A percentile compares a stretch with the other conserved stretches of the same genome.
Evolutionary conservation across 2,888 invertebrate species (phyloP).

Genomic region (Cephus pulcher): DNA sequence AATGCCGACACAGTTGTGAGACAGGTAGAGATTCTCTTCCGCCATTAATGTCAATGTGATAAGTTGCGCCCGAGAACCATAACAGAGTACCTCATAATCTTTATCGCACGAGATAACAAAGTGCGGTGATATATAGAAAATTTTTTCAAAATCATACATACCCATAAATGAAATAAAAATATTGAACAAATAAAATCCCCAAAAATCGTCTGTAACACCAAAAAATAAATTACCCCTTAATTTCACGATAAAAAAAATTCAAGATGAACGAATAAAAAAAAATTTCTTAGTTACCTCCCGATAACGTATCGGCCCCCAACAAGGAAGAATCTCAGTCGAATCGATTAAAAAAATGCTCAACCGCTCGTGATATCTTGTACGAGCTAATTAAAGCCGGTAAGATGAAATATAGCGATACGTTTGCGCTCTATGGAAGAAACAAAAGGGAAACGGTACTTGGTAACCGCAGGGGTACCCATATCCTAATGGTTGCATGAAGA

Average conservation of each 20-base stretch:
- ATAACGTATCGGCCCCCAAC: too few relatives aligned
- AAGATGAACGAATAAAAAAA: too few relatives aligned
- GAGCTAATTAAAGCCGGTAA: constrained; percentile 10
- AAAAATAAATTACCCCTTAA: too few relatives aligned
- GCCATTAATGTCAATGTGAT: constrained; percentile 14
- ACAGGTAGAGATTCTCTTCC: constrained; percentile 8
- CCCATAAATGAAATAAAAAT: too few relatives aligned
- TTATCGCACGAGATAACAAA: background rate
- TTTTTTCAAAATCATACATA: too few relatives aligned
- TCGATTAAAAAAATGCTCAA: constrained; percentile 20
- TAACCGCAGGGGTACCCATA: constrained; percentile 3
- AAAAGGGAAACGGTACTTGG: constrained; percentile 32
- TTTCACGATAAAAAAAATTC: too few relatives aligned
- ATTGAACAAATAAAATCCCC: too few relatives aligned
- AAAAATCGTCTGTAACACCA: too few relatives aligned
- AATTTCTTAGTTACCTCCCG: too few relatives aligned
- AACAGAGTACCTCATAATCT: background rate
- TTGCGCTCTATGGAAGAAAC: constrained; percentile 24
- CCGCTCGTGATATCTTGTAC: constrained; percentile 24
- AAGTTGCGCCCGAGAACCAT: constrained; percentile 3
- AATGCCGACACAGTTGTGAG: background rate
- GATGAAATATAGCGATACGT: constrained; percentile 25
- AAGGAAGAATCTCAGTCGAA: too few relatives aligned
- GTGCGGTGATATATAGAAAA: background rate
- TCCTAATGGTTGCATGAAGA: background rate